Evolutionary conservation across 2,888 invertebrate species (phyloP), one percentile per base, ranked within the genome.

Genomic region (Frankliniella fusca): DNA sequence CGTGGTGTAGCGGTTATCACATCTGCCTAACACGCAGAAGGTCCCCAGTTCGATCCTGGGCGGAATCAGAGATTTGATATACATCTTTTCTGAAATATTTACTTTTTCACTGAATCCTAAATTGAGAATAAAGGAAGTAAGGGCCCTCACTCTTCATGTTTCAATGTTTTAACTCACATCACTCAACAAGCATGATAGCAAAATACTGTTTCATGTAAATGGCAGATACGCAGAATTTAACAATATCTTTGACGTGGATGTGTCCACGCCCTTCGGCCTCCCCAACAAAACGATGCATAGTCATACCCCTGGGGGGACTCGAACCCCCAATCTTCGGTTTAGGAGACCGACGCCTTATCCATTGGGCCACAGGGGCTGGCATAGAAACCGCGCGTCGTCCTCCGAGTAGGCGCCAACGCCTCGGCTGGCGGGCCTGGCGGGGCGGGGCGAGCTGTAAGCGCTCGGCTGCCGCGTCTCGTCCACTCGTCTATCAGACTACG

Each of bases 1-100:
- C 93, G 93, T 93, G 93, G 93, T 93, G 93, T 93, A 94, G 93
- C 93, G 94, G 93, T 93, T 93, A 94, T 93, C 93, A 94, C 93
- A 93, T 93, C 93, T 93, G 93, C 93, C 93, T 93, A 93, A 94
- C 94, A 93, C 93, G 93, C 93, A 93, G 93, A 93, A 94, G 93
- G 93, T 91, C 93, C 93, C 93, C 93, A 93, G 93, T 94, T 93
- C 93, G 93, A 93, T 92, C 93, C 93, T 93, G 93, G 93, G 93
- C 93, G 93, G 92, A 93, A 93, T 81, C 81, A 81, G 48, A 81
- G 1, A 70, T 81, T 81, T 81, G 15, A 2, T 54, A 54, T 54
- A n/a, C n/a, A n/a, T n/a, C n/a, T n/a, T 54, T 54, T 54, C 3
- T 54, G 54, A 38, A 38, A 38, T 38, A 38, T 38, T 38, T 38